Evolutionary conservation across 2,888 invertebrate genomes (phyloP), one percentile per base, ranked within the genome.

Genomic region (Eilema caniola): DNA sequence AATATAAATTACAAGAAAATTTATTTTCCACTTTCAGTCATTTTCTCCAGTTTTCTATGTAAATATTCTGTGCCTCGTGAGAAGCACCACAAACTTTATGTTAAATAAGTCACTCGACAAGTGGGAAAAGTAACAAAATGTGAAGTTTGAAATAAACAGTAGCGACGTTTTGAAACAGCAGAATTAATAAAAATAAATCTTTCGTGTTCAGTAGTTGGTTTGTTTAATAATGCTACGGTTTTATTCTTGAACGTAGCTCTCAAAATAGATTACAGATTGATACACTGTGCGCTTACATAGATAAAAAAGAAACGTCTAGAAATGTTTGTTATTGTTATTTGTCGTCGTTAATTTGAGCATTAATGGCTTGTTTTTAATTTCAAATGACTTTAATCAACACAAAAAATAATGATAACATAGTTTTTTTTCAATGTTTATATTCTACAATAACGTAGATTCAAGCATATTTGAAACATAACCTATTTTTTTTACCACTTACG

Each of bases 1-100:
- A 93, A 94, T 94, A 90, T 88, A 93, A 93, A 95, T 94, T 88
- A 89, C 87, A 81, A 70, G 83, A 86, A 85, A 90, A 90, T 90
- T 89, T 89, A 86, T 88, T 89, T 92, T 88, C 85, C 84, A 89
- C 85, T 88, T 90, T 89, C 86, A 84, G 88, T 86, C 86, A 91
- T 93, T 93, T 91, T 89, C 90, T 84, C 85, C 77, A 83, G 84
- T 87, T 85, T 84, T 86, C 83, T 84, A 92, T 92, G 91, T 91
- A 93, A 93, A 93, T 93, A 90, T 79, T 78, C 83, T 75, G 85
- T 86, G 83, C 82, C 84, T 85, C 85, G 87, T 75, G 66, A 67
- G 64, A 64, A 86, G 82, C 83, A 85, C 85, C 83, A 82, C 85
- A 87, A 90, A 90, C 86, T 93, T 91, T 91, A 92, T 91, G 91